Conservation (phyloP, 2,888 invertebrate genomes). For the Dasypolia templi region DNA sequence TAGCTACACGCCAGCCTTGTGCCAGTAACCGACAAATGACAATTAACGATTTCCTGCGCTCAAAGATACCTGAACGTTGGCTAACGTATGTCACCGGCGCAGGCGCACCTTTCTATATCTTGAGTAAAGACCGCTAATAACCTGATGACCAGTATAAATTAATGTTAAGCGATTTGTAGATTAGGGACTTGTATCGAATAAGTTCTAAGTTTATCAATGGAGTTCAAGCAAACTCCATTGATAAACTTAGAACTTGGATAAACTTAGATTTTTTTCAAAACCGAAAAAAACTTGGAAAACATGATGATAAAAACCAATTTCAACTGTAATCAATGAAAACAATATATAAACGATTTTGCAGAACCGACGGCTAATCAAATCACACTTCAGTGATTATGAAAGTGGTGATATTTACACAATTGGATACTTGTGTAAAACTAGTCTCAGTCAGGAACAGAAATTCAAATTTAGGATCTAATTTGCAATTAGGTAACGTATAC, state of each 20-base stretch:
- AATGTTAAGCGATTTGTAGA: background rate
- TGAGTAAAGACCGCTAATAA: slow-evolving; percentile 41
- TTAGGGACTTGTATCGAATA: background rate
- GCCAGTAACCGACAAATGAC: slow-evolving; percentile 63
- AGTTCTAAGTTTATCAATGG: background rate
- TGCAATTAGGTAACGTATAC: slow-evolving; percentile 49
- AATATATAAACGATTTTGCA: background rate
- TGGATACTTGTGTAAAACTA: slow-evolving; percentile 17
- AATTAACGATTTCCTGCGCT: slow-evolving; percentile 68
- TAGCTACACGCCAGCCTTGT: slow-evolving; percentile 62
- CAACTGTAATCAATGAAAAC: background rate
- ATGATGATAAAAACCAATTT: background rate
- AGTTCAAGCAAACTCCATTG: background rate
- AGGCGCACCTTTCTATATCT: slow-evolving; percentile 57
- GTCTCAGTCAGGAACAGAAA: slow-evolving; percentile 45
- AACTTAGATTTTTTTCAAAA: too few species aligned
- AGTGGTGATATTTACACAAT: slow-evolving; percentile 19
- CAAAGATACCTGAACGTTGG: slow-evolving; percentile 57
- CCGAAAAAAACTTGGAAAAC: too few species aligned
- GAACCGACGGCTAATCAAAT: background rate
- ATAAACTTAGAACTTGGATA: too few species aligned
- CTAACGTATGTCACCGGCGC: slow-evolving; percentile 50
- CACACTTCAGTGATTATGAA: slow-evolving; percentile 6
- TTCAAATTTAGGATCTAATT: slow-evolving; percentile 44
- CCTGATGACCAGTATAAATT: slow-evolving; percentile 39